A percentile compares a stretch with the other conserved stretches of the same genome.
These are phyloP conservation scores for Indicator maculatus DNA, from an alignment of 2,113 vertebrate genomes.

Conservation along the genomic window DNA sequence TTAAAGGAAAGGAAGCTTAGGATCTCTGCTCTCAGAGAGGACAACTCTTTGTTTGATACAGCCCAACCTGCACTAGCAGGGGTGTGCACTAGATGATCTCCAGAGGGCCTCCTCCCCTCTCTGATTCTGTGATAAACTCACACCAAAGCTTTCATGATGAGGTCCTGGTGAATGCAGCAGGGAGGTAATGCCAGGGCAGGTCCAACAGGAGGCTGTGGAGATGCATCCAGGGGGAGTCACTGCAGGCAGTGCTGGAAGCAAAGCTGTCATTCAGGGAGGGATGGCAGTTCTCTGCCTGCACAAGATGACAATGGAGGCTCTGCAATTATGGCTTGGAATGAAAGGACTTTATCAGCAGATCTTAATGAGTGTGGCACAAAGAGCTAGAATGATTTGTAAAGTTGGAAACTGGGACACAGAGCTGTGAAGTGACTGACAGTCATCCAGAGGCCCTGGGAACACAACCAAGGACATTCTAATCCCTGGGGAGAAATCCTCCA, in stretches of 20 bases:
- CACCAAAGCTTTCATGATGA: too few species aligned
- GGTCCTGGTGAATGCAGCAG: too few species aligned
- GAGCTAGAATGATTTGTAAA: neutral
- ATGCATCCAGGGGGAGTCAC: neutral
- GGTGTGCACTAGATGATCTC: too few species aligned
- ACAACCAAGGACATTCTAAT: slow-evolving; percentile 48
- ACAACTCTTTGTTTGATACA: neutral
- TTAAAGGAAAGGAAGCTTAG: neutral
- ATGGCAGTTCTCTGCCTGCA: neutral
- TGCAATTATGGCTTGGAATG: slow-evolving; percentile 42
- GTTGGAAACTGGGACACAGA: neutral
- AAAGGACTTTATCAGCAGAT: slow-evolving; percentile 53
- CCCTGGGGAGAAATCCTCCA: neutral
- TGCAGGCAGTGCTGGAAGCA: neutral
- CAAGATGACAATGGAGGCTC: neutral
- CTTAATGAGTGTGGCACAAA: slow-evolving; percentile 39
- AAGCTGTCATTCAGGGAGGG: neutral
- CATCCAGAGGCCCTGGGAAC: slow-evolving; percentile 41
- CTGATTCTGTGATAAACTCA: too few species aligned
- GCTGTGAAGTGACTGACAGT: slow-evolving; percentile 31
- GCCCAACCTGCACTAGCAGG: too few species aligned
- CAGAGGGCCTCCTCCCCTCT: too few species aligned
- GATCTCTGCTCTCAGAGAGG: neutral
- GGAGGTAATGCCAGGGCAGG: neutral
- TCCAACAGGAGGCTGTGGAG: neutral